Evolutionary conservation across 2,113 vertebrate genomes (phyloP), one percentile per base, ranked within the genome.

Genomic region (Xenopus laevis): DNA sequence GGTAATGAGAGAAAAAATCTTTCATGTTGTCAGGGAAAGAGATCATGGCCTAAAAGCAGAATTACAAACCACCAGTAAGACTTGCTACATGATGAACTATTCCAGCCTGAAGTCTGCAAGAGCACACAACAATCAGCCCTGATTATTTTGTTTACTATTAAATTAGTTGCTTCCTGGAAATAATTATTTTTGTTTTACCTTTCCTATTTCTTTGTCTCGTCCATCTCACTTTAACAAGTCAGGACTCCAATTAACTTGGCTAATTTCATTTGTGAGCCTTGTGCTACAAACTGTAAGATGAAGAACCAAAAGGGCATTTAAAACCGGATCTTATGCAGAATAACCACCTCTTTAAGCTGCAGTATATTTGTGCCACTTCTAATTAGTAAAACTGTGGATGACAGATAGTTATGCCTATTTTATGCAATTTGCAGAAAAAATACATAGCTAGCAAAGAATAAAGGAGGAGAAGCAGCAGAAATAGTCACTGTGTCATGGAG

Each of bases 41-140:
- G 46, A n/a, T n/a, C 33, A 61, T 55, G 65, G 40, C 73, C 72
- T 68, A 16, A 60, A 74, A 65, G 72, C 40, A 15, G 27, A 69
- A 76, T 76, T 76, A 63, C 66, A 52, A 68, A 52, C 33, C 52
- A 57, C 55, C 66, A 57, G 55, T 13, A 69, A 55, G 27, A 63
- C 69, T 63, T 46, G 20, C 18, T 15, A 27, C 13, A 63, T 62
- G 58, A 76, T 76, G 46, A 76, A 69, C 65, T 17, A 21, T 18
- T 61, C 66, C 59, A 76, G 46, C 61, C 59, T 76, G 66, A 69
- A 76, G 67, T 46, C 58, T 16, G 66, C 73, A 59, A 66, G 58
- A n/a, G 47, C 53, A 69, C 18, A 76, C 52, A 57, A 17, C 61
- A 69, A 69, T 76, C 58, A 75, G 47, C 46, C 27, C 44, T 40